A percentile compares a stretch with the other conserved stretches of the same genome.
Evolutionary conservation across 2,113 vertebrate genomes (phyloP).

Genomic region (Neodon shergylaensis): DNA sequence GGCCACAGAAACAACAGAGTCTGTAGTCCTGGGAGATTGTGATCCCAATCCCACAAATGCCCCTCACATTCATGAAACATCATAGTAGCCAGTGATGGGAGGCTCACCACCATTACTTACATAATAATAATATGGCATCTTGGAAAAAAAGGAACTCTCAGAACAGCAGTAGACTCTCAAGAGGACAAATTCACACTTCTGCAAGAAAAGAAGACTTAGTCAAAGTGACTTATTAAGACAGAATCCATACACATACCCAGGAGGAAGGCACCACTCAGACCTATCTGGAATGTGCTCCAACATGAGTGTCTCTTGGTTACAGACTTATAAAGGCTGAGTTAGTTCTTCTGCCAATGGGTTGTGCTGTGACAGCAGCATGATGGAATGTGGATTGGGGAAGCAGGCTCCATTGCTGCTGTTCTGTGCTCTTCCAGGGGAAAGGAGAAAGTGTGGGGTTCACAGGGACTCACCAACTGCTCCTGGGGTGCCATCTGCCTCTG

Average conservation of each 20-base stretch:
- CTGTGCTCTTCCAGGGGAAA: not conserved
- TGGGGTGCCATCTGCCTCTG: not conserved
- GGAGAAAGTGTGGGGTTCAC: not conserved
- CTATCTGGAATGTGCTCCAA: not conserved
- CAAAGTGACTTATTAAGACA: not conserved
- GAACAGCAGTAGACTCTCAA: conserved; percentile 60
- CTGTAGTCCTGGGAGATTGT: not conserved
- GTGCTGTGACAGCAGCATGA: no score
- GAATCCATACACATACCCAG: not conserved
- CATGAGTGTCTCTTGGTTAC: not conserved
- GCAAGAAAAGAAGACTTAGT: not conserved
- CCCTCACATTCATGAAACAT: not conserved
- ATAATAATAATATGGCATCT: conserved; percentile 57
- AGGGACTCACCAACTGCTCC: conserved; percentile 36
- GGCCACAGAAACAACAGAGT: not conserved
- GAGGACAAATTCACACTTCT: conserved; percentile 73
- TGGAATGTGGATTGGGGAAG: not conserved
- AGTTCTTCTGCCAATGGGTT: not conserved
- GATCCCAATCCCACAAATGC: not conserved
- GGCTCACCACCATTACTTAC: conserved; percentile 51
- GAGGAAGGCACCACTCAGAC: not conserved
- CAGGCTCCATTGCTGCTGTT: no score
- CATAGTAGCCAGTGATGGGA: not conserved
- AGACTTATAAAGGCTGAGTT: not conserved
- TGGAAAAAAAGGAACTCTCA: conserved; percentile 68